Evolutionary conservation across 1,140 invertebrate genomes (phyloP), one percentile per base, ranked within the genome.

Genomic region (Ridgeia piscesae): DNA sequence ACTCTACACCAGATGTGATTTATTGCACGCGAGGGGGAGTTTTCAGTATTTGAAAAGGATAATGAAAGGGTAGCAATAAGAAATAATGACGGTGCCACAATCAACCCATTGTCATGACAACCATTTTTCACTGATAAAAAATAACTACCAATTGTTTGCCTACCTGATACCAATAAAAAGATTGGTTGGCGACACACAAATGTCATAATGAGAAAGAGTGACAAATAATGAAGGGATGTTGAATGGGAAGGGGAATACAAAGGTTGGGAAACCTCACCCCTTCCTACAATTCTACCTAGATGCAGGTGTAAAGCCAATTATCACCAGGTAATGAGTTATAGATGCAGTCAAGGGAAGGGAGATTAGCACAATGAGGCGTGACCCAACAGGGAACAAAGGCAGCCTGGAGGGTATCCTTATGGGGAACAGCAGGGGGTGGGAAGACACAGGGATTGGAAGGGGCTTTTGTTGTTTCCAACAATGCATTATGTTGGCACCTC

Each of bases 261-360:
- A 31, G 58, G 17, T 27, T 77, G 11, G 8, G 17, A 77, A 77
- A 31, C 58, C 58, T 77, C 27, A 77, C 27, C 4, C 11, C 42
- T 42, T 42, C 42, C 58, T 21, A 8, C 58, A 77, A 77, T 77
- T 17, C 58, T 31, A 77, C 58, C 58, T 31, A 9, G n/a, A n/a
- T 77, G 58, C 58, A 77, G 58, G 58, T 77, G 58, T 77, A 77
- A 42, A 77, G 58, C 58, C 58, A 77, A 77, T 77, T 77, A 77
- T 31, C 58, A 77, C 58, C 58, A 77, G 14, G 58, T 77, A 77
- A 77, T 77, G 27, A 77, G 11, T 77, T 77, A 27, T 31, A 77
- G 58, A 77, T 77, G 58, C 58, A 77, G 58, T 77, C 58, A 77
- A 4, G 2, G 11, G 17, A 2, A 21, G 27, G 17, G 17, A 77